Evolutionary conservation across 2,888 invertebrate genomes (phyloP).

Genomic region (Rhagonycha lutea): DNA sequence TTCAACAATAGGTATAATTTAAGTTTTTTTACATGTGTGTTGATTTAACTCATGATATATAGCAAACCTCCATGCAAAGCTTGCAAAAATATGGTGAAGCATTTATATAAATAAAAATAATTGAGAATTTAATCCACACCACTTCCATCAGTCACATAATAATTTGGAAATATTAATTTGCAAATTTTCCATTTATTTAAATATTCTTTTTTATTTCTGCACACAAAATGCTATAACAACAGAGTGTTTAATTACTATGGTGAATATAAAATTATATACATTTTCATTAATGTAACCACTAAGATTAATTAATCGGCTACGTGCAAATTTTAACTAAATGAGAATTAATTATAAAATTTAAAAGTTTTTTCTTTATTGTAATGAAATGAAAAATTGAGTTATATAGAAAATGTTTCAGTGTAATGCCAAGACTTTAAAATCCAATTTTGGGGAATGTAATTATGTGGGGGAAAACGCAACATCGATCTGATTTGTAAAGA

Average conservation of each 20-base stretch:
- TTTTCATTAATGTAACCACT: neutral
- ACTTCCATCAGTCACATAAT: constrained; percentile 24
- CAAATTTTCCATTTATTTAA: neutral
- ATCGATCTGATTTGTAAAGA: neutral
- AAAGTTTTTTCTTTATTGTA: neutral
- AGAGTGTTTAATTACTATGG: neutral
- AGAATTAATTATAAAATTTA: neutral
- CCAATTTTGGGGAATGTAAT: neutral
- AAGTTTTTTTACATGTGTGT: neutral
- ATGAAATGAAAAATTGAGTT: neutral
- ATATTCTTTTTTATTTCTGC: constrained; percentile 8
- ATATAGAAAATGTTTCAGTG: constrained; percentile 4
- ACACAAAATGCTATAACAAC: neutral
- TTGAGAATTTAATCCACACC: constrained; percentile 19
- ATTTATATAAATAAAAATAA: neutral
- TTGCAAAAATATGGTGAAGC: constrained; percentile 2
- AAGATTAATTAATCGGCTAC: neutral
- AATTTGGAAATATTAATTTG: neutral
- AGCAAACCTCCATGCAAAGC: constrained; percentile 26
- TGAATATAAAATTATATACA: neutral
- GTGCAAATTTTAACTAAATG: neutral
- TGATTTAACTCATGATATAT: neutral
- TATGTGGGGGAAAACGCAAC: neutral
- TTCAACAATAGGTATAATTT: neutral
- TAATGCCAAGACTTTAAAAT: neutral